Evolutionary conservation across 1,140 invertebrate genomes (phyloP).

Genomic region (Drosophila santomea): DNA sequence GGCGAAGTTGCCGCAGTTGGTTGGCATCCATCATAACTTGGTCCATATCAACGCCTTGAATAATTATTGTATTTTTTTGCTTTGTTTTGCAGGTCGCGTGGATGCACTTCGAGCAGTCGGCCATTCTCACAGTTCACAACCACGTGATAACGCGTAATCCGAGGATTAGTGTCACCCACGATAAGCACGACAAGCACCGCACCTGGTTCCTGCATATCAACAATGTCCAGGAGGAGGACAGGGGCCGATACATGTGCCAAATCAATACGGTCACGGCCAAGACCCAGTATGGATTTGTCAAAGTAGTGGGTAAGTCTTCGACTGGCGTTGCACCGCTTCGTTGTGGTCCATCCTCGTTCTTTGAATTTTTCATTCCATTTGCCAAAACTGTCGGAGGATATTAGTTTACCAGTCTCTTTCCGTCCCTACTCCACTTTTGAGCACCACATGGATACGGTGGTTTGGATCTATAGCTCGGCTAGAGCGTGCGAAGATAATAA

Average conservation of each 20-base stretch:
- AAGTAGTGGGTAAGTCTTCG: constrained; percentile 94
- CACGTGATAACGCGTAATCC: constrained; percentile 97
- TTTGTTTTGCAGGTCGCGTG: constrained; percentile 92
- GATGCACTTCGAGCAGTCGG: constrained; percentile 97
- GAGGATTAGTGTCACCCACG: constrained; percentile 94
- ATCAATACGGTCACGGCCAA: constrained; percentile 97
- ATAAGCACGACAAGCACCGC: constrained; percentile 89
- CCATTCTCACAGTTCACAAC: constrained; percentile 95
- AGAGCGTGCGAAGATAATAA: no score
- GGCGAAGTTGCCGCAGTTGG: no score
- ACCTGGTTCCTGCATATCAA: constrained; percentile 97
- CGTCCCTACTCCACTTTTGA: no score
- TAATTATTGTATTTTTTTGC: background rate
- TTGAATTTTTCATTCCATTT: constrained; percentile 5
- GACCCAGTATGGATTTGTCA: constrained; percentile 95
- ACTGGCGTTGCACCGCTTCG: background rate
- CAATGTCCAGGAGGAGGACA: constrained; percentile 95
- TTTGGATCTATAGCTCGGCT: no score
- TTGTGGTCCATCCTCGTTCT: background rate
- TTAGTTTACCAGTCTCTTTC: no score
- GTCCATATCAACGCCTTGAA: constrained; percentile 1
- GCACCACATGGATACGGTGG: no score
- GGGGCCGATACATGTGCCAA: constrained; percentile 97
- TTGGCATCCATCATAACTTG: background rate
- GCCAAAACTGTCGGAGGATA: no score